These are phyloP conservation scores for Tachysurus vachellii DNA, from an alignment of 2,113 vertebrate species.

Conservation along the genomic window DNA sequence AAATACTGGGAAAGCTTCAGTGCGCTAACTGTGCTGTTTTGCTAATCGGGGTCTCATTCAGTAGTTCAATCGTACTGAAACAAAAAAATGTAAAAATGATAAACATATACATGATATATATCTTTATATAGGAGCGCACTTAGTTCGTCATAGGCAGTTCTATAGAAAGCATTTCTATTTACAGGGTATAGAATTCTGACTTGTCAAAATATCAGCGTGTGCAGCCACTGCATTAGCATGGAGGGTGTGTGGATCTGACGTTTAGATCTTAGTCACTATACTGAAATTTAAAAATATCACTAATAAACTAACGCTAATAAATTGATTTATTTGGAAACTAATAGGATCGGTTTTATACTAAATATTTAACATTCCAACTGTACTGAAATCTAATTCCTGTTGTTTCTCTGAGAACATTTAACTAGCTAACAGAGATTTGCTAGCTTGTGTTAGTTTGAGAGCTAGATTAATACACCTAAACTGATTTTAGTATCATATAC, in stretches of 20 bases:
- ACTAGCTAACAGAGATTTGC: background rate
- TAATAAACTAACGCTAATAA: background rate
- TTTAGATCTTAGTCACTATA: background rate
- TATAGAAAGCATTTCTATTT: conserved; percentile 42
- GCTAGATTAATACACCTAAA: background rate
- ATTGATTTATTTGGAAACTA: background rate
- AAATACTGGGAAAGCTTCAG: conserved; percentile 85
- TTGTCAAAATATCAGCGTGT: background rate
- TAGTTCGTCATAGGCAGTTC: conserved; percentile 25
- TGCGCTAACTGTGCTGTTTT: conserved; percentile 78
- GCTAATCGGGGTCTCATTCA: conserved; percentile 80
- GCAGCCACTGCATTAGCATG: background rate
- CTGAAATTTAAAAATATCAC: background rate
- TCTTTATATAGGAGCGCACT: background rate
- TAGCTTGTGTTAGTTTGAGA: background rate
- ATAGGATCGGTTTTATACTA: background rate
- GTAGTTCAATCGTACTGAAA: conserved; percentile 86
- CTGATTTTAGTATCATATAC: too few relatives aligned
- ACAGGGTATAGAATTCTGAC: conserved; percentile 5
- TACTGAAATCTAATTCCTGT: background rate
- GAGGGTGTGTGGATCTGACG: background rate
- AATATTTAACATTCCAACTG: background rate
- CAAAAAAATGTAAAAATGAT: conserved; percentile 55
- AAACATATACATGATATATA: conserved; percentile 56
- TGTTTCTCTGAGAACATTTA: background rate